Evolutionary conservation across 2,113 vertebrate genomes (phyloP), one percentile per base, ranked within the genome.

Genomic region (Uropsilus gracilis): DNA sequence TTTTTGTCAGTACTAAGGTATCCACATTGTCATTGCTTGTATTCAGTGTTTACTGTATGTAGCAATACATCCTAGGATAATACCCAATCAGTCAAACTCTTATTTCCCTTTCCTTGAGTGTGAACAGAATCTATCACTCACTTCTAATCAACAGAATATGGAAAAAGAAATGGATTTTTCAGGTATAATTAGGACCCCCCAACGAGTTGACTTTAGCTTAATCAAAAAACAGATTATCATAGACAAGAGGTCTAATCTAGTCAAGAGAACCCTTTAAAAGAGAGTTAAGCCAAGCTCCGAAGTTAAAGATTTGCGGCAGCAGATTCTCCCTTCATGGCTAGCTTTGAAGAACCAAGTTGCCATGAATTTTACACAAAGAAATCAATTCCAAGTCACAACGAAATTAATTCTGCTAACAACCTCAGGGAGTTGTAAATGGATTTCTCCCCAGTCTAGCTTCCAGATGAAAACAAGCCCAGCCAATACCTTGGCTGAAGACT

Each of bases 341-440:
- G n/a, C 30, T 90, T 37, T 63, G 55, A 92, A 80, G 32, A 88
- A 93, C 68, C 55, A 81, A 80, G 17, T 20, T 84, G 5, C 59
- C 26, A 53, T 66, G 20, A 85, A 63, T 89, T 92, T 57, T 89
- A 42, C 1, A 17, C 59, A 53, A 84, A 85, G 2, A 94, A 89
- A 90, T 84, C 50, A 59, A 87, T 77, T 92, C 24, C 78, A 16
- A 87, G 28, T 11, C 26, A 24, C 50, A 57, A 86, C 86, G 3
- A 95, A 92, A 91, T 89, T 61, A 63, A 88, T 73, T 94, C 17
- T 73, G 13, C 28, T 34, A 89, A 53, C 46, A 82, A 77, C 20
- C 6, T 32, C 34, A 72, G 11, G 14, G 20, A 89, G 20, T 2
- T 92, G 8, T 12, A 53, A 88, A 20, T 92, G 39, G 3, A 86